Percentiles rank a stretch among this genome's conserved stretches.
Conservation (phyloP, 2,113 vertebrate species). For the Chitala chitala region DNA sequence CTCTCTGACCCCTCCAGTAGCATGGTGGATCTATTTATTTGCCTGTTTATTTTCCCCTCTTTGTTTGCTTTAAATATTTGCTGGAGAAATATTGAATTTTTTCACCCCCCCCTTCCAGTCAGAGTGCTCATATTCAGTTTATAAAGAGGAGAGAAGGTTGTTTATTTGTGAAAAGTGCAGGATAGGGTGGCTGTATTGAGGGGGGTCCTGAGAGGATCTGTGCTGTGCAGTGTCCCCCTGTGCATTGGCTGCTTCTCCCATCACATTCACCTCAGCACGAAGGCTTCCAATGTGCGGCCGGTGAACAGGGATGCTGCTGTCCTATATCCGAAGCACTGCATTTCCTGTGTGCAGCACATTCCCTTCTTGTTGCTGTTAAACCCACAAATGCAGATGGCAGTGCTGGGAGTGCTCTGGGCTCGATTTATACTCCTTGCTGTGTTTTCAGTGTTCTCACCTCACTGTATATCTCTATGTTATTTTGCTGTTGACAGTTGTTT, state of each 20-base stretch:
- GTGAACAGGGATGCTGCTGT: too few species aligned
- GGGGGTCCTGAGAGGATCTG: neutral
- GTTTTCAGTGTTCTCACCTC: conserved; percentile 51
- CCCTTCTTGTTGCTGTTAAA: too few species aligned
- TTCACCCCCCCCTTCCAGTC: conserved; percentile 11
- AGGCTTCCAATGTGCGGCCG: too few species aligned
- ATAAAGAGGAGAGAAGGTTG: conserved; percentile 25
- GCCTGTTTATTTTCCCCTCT: conserved; percentile 54
- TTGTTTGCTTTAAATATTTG: conserved; percentile 28
- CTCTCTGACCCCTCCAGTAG: conserved; percentile 1
- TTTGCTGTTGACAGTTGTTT: too few species aligned
- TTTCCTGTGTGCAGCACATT: too few species aligned
- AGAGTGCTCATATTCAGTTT: conserved; percentile 52
- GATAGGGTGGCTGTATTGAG: conserved; percentile 38
- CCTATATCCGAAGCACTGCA: too few species aligned
- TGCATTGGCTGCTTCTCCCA: conserved; percentile 33
- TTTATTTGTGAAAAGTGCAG: conserved; percentile 27
- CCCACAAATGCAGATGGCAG: too few species aligned
- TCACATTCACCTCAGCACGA: conserved; percentile 31
- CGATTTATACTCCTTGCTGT: too few species aligned
- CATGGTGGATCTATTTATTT: conserved; percentile 24
- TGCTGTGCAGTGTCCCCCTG: neutral
- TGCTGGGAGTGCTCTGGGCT: too few species aligned
- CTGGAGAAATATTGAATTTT: conserved; percentile 28
- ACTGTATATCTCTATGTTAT: conserved; percentile 70